These are phyloP conservation scores for Porites australiensis DNA, from an alignment of 64 coral and sea anemone species.

Conservation along the genomic window DNA sequence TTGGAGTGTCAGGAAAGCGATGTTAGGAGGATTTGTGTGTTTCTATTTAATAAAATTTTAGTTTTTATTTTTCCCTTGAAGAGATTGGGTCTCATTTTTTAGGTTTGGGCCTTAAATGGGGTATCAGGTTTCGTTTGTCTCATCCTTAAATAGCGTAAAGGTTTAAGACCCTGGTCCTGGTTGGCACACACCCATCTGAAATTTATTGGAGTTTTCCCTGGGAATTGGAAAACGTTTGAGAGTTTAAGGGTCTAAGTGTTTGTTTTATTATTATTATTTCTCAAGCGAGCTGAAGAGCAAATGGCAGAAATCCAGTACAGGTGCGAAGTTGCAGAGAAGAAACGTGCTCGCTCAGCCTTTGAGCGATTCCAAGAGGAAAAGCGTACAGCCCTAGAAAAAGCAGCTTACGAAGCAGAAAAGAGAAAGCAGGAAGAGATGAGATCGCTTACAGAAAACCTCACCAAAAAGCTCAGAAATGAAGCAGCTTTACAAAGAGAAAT, in stretches of 20 bases:
- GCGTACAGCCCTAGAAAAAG: constrained; percentile 62
- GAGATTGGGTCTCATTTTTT: too few relatives aligned
- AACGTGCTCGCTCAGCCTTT: constrained; percentile 76
- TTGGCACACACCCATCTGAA: too few relatives aligned
- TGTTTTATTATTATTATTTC: background rate
- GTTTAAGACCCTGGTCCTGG: too few relatives aligned
- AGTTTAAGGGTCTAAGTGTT: background rate
- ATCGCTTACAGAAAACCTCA: constrained; percentile 64
- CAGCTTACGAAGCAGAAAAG: constrained; percentile 73
- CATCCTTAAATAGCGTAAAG: too few relatives aligned
- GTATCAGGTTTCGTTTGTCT: too few relatives aligned
- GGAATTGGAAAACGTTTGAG: too few relatives aligned
- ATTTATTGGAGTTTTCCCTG: too few relatives aligned
- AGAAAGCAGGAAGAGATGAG: constrained; percentile 81
- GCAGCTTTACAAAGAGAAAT: constrained; percentile 85
- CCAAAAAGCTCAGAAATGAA: constrained; percentile 79
- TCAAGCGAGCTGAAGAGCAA: constrained; percentile 84
- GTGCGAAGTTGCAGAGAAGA: constrained; percentile 96
- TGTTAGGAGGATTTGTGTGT: too few relatives aligned
- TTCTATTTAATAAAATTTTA: too few relatives aligned
- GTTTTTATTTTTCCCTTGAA: too few relatives aligned
- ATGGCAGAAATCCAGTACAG: constrained; percentile 94
- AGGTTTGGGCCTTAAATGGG: too few relatives aligned
- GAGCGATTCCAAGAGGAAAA: constrained; percentile 82
- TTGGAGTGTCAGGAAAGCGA: too few relatives aligned